A percentile compares a stretch with the other conserved stretches of the same genome.
These are phyloP conservation scores for Tiliqua scincoides DNA, from an alignment of 2,113 vertebrate species.

Conservation along the genomic window DNA sequence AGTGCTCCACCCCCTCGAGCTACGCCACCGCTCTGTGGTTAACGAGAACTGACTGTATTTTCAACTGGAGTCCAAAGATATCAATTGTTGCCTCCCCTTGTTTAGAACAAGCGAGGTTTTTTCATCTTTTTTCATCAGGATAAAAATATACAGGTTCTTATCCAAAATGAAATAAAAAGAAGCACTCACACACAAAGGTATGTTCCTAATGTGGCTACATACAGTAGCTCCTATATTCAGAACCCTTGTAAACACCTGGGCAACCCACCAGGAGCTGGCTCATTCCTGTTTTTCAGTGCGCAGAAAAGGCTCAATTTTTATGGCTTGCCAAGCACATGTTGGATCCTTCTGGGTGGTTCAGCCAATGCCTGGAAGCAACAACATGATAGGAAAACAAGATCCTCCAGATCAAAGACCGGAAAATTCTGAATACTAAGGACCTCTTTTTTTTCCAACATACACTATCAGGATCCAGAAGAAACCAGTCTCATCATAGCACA, in stretches of 20 bases:
- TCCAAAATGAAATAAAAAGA: background rate
- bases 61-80: background rate
- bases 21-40: too few relatives aligned
- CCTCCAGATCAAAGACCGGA: background rate
- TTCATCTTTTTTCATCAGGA: background rate
- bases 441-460: background rate
- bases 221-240: background rate
- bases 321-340: background rate
- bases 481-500: background rate
- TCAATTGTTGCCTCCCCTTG: background rate
- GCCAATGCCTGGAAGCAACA: background rate
- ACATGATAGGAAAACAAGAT: background rate
- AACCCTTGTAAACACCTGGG: background rate
- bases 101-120: background rate
- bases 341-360: background rate
- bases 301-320: background rate
- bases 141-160: background rate
- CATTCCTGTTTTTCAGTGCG: background rate
- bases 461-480: slow-evolving; percentile 16
- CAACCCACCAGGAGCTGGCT: background rate
- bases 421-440: background rate
- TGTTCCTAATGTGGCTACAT: background rate
- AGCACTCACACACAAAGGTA: background rate
- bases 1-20: too few relatives aligned
- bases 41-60: background rate